These are phyloP conservation scores for Drosophila pseudoananassae DNA, from an alignment of 1,140 invertebrate genomes.

Conservation along the genomic window DNA sequence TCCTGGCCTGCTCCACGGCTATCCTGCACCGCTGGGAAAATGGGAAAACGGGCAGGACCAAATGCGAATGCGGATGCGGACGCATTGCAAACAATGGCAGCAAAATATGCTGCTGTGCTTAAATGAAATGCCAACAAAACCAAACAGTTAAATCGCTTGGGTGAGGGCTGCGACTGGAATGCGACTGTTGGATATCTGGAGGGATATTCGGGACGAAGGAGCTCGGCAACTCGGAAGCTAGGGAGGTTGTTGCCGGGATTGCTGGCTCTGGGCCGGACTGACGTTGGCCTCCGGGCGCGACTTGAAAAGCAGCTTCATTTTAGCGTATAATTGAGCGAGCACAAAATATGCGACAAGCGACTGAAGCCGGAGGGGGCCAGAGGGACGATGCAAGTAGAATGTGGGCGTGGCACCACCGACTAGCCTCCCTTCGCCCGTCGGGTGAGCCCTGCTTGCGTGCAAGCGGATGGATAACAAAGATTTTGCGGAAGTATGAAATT, in stretches of 20 bases:
- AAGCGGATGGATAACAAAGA: conserved; percentile 56
- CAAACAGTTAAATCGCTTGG: conserved; percentile 66
- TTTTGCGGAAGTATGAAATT: conserved; percentile 78
- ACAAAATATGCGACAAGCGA: conserved; percentile 74
- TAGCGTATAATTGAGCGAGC: conserved; percentile 78
- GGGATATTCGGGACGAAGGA: background rate
- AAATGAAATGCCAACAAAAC: conserved; percentile 80
- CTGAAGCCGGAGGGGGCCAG: conserved; percentile 55
- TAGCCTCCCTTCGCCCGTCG: background rate
- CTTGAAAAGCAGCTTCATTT: conserved; percentile 78
- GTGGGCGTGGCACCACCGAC: conserved; percentile 48
- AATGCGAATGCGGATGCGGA: conserved; percentile 55
- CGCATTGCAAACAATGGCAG: conserved; percentile 75
- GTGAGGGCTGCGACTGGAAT: conserved; percentile 28
- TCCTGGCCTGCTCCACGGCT: background rate
- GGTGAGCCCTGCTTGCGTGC: background rate
- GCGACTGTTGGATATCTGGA: conserved; percentile 5
- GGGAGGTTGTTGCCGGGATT: background rate
- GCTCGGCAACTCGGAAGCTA: background rate
- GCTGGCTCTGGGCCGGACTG: conserved; percentile 35
- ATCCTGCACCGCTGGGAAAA: background rate
- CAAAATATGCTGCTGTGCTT: conserved; percentile 79
- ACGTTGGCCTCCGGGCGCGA: conserved; percentile 53
- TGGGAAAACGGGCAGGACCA: conserved; percentile 17
- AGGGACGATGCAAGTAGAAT: conserved; percentile 27